Evolutionary conservation across 1,140 invertebrate genomes (phyloP).

Genomic region (Conus betulinus): DNA sequence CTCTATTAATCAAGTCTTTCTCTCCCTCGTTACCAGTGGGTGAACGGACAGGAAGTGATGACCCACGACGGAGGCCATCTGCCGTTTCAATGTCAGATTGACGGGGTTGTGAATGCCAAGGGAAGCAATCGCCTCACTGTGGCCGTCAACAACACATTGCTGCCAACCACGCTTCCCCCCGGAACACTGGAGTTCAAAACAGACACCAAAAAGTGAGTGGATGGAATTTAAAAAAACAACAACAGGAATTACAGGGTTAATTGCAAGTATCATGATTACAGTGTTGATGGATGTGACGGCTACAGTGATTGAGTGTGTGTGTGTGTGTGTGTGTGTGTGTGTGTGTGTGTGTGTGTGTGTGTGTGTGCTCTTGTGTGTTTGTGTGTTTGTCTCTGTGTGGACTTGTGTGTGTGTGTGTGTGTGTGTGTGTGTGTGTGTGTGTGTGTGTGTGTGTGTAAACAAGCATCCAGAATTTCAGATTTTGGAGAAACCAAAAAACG

Average conservation of each 20-base stretch:
- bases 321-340: not conserved
- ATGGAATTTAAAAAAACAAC: not conserved
- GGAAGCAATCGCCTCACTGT: constrained; percentile 89
- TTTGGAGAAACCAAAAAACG: too few relatives aligned
- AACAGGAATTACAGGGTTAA: not conserved
- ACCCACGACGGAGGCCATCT: constrained; percentile 96
- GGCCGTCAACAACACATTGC: constrained; percentile 94
- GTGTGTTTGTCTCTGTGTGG: too few relatives aligned
- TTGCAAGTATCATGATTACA: not conserved
- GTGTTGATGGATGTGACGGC: not conserved
- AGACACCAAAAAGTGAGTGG: constrained; percentile 11
- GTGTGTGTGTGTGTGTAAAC: not conserved
- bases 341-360: not conserved
- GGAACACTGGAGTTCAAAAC: constrained; percentile 45
- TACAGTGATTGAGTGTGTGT: not conserved
- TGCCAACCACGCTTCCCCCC: constrained; percentile 77
- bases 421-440: not conserved
- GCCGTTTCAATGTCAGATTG: constrained; percentile 94
- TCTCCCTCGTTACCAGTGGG: constrained; percentile 81
- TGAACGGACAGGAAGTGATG: constrained; percentile 88
- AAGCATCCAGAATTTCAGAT: too few relatives aligned
- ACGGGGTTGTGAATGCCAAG: constrained; percentile 81
- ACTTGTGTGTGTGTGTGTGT: too few relatives aligned
- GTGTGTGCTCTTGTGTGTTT: not conserved
- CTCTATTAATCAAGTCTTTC: too few relatives aligned